Conservation (phyloP, 2,888 invertebrate species). For the Melangyna quadrimaculata region DNA sequence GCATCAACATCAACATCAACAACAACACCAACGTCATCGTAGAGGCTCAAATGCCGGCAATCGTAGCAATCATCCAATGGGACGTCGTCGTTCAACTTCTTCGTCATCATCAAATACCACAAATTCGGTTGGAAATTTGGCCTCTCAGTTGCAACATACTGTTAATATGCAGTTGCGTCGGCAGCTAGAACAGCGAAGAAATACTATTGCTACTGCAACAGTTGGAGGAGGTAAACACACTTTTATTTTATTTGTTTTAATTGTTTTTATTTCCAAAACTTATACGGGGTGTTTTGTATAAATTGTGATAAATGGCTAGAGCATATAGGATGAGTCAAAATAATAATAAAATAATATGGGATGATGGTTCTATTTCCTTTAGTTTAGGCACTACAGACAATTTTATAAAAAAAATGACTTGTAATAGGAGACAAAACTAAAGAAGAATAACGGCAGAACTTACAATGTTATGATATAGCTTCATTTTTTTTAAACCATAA, state of each 20-base stretch:
- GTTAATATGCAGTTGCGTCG: constrained; percentile 42
- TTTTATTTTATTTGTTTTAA: background rate
- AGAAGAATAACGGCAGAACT: too few relatives aligned
- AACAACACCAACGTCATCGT: constrained; percentile 59
- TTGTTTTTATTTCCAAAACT: too few relatives aligned
- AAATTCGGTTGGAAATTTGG: constrained; percentile 14
- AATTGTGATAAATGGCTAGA: too few relatives aligned
- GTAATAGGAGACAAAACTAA: too few relatives aligned
- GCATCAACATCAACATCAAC: constrained; percentile 61
- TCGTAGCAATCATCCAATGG: constrained; percentile 14
- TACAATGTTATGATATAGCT: too few relatives aligned
- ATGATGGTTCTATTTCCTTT: too few relatives aligned
- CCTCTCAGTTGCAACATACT: constrained; percentile 24
- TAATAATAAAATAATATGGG: too few relatives aligned
- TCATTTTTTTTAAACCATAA: too few relatives aligned
- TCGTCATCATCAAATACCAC: constrained; percentile 59
- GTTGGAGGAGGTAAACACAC: constrained; percentile 41
- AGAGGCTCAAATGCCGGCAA: constrained; percentile 55
- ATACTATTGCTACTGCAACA: constrained; percentile 56
- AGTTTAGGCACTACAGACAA: too few relatives aligned
- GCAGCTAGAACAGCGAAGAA: constrained; percentile 57
- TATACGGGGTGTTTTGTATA: too few relatives aligned
- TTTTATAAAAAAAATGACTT: too few relatives aligned
- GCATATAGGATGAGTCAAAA: too few relatives aligned
- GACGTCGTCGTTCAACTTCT: constrained; percentile 62